phyloP scores from a whole-genome alignment of 30 jellyfish, hydroid and myxozoan species.

The Phacellophora camtschatica region DNA sequence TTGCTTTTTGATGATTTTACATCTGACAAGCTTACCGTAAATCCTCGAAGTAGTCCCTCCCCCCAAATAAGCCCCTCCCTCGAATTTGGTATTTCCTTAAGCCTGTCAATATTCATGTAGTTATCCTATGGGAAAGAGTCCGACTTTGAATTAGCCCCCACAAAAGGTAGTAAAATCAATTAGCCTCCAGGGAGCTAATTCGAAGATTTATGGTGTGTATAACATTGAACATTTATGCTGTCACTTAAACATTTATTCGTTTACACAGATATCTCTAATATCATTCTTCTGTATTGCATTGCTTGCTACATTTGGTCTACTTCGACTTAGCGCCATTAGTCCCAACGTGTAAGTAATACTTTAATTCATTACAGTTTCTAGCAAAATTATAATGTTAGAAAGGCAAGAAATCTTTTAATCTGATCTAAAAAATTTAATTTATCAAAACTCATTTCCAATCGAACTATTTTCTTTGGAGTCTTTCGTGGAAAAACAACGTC shows the following conservation, averaged over 20 bases:
- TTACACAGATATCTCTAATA: constrained; percentile 40
- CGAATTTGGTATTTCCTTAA: neutral
- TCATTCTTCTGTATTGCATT: constrained; percentile 49
- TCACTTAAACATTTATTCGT: neutral
- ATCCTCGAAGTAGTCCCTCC: neutral
- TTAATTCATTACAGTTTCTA: neutral
- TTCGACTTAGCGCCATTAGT: constrained; percentile 38
- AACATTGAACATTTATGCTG: neutral
- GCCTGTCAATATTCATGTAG: neutral
- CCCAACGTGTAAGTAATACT: constrained; percentile 55
- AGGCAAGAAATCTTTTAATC: too few species aligned
- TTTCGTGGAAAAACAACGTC: too few species aligned
- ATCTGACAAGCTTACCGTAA: neutral
- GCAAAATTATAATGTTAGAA: too few species aligned
- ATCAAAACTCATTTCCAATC: too few species aligned
- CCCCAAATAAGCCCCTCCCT: neutral
- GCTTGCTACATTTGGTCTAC: constrained; percentile 29
- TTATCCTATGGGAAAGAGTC: neutral
- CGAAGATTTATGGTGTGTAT: neutral
- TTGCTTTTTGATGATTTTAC: neutral
- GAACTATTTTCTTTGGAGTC: too few species aligned
- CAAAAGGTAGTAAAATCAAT: too few species aligned
- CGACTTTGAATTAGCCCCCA: neutral
- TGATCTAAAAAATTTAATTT: too few species aligned
- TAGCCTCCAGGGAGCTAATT: too few species aligned